Evolutionary conservation across 2,113 vertebrate genomes (phyloP), one percentile per base, ranked within the genome.

Genomic region (Cisticola juncidis): DNA sequence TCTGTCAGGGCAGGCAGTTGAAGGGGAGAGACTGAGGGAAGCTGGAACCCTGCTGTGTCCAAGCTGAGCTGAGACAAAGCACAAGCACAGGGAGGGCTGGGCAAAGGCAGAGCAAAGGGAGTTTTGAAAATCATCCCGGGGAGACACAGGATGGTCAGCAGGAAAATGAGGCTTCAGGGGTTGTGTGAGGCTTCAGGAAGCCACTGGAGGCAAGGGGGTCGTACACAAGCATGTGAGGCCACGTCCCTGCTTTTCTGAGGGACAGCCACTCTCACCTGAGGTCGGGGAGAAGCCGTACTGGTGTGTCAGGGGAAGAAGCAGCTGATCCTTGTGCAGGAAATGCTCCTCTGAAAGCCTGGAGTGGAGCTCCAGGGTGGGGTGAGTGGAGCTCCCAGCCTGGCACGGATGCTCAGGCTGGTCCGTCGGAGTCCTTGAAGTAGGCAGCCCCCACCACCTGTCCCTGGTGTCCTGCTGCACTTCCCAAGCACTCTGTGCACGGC

Each of bases 401-500:
- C n/a, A 25, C 0, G 0, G 79, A 2, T 28, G 40, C 35, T 61
- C 15, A 23, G 36, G 15, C 5, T 81, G 25, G 31, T 25, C n/a
- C 0, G 0, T 16, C 0, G 0, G 51, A 40, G 23, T 25, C 50
- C 3, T 6, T 23, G 50, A 60, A 35, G 21, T 19, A 11, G n/a
- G 38, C 61, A 90, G 60, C 56, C 17, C 51, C 33, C 6, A 0
- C 17, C 29, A 2, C 1, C 5, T 1, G 8, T 4, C 22, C 3
- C 1, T 8, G 38, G 66, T 29, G 48, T 80, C 62, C 61, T 4
- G 0, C 47, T 11, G 53, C 0, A 0, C 18, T 51, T 60, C 42
- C 66, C 33, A 2, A 35, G 60, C 28, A 1, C 0, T 1, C 23
- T 4, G 12, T 2, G 1, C 3, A 0, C 2, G 19, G 29, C 53